Conservation (phyloP, 2,113 vertebrate genomes). For the Hyperopisus bebe region DNA sequence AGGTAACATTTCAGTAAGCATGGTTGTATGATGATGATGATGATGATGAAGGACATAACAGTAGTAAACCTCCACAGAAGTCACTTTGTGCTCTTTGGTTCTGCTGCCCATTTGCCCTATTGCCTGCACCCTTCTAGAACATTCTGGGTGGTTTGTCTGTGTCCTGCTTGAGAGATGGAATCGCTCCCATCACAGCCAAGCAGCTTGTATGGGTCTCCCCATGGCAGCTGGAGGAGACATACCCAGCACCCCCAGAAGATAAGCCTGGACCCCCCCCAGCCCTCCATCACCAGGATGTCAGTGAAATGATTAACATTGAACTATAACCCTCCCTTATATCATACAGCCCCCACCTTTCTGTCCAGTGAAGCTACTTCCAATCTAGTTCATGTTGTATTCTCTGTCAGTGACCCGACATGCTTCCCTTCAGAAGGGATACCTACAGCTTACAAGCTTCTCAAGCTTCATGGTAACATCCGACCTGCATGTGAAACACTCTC, state of each 20-base stretch:
- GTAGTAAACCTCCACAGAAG: background rate
- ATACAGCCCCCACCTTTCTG: background rate
- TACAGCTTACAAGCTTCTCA: background rate
- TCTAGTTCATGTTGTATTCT: background rate
- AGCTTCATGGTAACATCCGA: background rate
- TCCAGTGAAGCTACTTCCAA: background rate
- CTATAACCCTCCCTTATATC: slow-evolving; percentile 40
- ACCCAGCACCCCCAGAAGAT: slow-evolving; percentile 29
- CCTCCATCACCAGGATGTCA: slow-evolving; percentile 45
- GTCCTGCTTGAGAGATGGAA: slow-evolving; percentile 38
- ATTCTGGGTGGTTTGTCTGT: slow-evolving; percentile 41
- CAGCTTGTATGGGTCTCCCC: slow-evolving; percentile 64
- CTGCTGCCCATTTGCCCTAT: background rate
- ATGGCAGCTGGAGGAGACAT: slow-evolving; percentile 60
- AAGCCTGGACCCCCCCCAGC: slow-evolving; percentile 37
- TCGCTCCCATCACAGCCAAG: slow-evolving; percentile 44
- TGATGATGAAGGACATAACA: background rate
- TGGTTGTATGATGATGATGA: background rate
- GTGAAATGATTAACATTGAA: slow-evolving; percentile 64
- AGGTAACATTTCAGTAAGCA: background rate
- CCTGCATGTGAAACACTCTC: background rate
- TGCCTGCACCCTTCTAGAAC: background rate
- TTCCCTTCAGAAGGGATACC: background rate
- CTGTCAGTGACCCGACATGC: background rate
- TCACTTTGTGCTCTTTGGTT: background rate